Conservation (phyloP, 2,113 vertebrate genomes). For the Sarotherodon lohbergeri region DNA sequence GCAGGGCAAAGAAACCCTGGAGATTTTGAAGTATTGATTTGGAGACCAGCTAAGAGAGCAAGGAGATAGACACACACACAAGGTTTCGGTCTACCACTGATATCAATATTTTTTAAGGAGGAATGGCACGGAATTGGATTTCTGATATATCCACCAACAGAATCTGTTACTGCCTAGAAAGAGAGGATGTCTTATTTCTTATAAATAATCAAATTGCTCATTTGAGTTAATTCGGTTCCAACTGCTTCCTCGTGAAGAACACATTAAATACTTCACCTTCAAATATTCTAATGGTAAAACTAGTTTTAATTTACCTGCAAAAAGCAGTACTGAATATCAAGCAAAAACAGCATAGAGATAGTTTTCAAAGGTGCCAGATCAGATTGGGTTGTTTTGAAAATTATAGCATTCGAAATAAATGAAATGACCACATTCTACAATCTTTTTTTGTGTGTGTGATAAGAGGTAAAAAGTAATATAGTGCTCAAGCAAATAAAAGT, state of each 20-base stretch:
- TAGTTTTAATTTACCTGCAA: neutral
- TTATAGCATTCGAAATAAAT: neutral
- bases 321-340: neutral
- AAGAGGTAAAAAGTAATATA: neutral
- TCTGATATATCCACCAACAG: neutral
- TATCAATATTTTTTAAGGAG: constrained; percentile 13
- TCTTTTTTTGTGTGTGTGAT: neutral
- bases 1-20: constrained; percentile 37
- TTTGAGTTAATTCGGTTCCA: neutral
- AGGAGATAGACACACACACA: neutral
- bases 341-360: neutral
- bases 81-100: neutral
- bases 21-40: constrained; percentile 57
- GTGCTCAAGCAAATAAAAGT: neutral
- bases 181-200: neutral
- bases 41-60: constrained; percentile 27
- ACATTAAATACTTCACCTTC: neutral
- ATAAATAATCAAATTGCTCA: neutral
- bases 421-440: neutral
- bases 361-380: neutral
- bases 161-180: neutral
- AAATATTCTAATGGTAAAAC: neutral
- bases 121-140: neutral
- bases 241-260: neutral
- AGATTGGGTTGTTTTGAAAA: neutral